Percentiles rank a stretch among this genome's conserved stretches.
Conservation (phyloP, 2,113 vertebrate genomes). For the Chlorocebus sabaeus region DNA sequence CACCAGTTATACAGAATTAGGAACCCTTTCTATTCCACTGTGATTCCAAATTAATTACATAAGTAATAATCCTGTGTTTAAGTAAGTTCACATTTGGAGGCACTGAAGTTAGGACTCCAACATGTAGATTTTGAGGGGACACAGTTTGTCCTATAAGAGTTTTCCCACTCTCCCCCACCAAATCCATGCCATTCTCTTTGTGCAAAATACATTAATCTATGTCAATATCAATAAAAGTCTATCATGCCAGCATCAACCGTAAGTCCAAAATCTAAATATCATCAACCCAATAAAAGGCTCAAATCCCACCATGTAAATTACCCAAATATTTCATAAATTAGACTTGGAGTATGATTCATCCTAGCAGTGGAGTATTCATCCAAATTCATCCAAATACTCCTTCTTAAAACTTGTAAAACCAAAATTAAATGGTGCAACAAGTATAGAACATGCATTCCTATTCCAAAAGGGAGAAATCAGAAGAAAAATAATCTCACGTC, state of each 20-base stretch:
- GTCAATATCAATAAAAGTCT: neutral
- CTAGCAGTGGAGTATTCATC: neutral
- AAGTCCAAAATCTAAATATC: neutral
- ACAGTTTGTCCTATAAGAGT: neutral
- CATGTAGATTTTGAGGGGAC: neutral
- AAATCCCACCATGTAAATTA: neutral
- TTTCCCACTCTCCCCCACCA: neutral
- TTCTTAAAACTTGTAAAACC: neutral
- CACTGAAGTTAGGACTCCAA: neutral
- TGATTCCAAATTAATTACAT: neutral
- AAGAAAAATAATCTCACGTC: neutral
- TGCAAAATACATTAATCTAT: neutral
- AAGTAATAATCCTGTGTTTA: neutral
- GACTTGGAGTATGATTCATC: neutral
- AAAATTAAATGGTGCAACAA: neutral
- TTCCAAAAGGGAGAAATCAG: neutral
- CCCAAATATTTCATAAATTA: neutral
- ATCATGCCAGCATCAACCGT: neutral
- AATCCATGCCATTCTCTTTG: neutral
- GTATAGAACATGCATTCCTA: neutral
- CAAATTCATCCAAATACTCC: neutral
- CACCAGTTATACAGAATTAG: neutral
- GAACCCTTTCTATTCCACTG: neutral
- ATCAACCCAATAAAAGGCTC: neutral
- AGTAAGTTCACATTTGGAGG: neutral